Evolutionary conservation across 2,797 vertebrate species (phyloP), one percentile per base, ranked within the genome.

Genomic region (Phoebastria nigripes): DNA sequence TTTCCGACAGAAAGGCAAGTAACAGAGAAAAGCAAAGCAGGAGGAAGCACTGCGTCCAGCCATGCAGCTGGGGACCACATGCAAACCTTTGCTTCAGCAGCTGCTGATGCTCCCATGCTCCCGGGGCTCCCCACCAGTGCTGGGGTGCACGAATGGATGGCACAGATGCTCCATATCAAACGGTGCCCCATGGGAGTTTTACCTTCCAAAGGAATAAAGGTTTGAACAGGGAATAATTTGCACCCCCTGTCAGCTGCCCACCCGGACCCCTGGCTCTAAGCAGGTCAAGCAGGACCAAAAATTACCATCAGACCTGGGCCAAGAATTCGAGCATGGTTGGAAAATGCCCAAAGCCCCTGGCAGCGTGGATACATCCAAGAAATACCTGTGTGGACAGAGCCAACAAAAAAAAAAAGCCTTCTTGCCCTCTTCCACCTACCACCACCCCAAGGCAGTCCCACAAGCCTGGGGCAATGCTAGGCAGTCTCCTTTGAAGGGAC

Each of bases 31-130:
- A 73, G 26, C 24, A n/a, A 72, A 42, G 33, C 11, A 4, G 2
- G 4, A 54, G 46, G 52, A 61, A 73, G 70, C 19, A 18, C 44
- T 6, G 2, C 7, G 2, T 31, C 17, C 61, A 44, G 33, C 2
- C 0, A 3, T 47, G 46, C 18, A 44, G 42, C 28, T 0, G 0
- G 10, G 26, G 15, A 73, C 28, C 37, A 24, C 0, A 0, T 6
- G 9, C 29, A n/a, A 17, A 47, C 17, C 14, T 74, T 63, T 15
- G 37, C 72, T 87, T 71, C 87, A 42, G 55, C 1, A 0, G 21
- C 63, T 88, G 72, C 55, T 71, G 69, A 3, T 81, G 29, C 15
- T 55, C 37, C 47, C 46, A 24, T 46, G 51, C 62, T 69, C 54
- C 55, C 1, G 1, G 56, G 19, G 28, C 39, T 79, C 52, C 51